Base-by-base conservation (phyloP, 2,113 vertebrate genomes). In the Campylomormyrus numenius region DNA sequence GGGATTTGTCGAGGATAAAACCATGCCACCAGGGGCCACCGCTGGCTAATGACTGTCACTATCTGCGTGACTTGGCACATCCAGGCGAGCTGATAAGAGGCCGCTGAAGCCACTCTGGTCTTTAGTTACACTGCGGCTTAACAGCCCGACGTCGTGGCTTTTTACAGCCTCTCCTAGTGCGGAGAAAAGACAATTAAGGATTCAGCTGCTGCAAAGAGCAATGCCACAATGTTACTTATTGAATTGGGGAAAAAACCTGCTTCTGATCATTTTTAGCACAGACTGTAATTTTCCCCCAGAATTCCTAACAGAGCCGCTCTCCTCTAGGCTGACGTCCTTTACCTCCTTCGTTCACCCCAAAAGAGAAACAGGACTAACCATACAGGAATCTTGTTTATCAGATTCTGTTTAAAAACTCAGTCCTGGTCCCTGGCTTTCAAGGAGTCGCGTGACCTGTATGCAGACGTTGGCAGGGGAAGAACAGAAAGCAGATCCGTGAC, bases 21-120 rank as follows among this genome's bases (percentile, higher is more conserved):
- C 85, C 24, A 5, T 53, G 45, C 89, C 91, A 92, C 92, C 89
- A 92, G 90, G 15, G 93, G 91, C 92, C 56, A 87, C 52, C 46
- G 87, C 93, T 89, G 89, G 93, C 94, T 92, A 87, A 91, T 92
- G 89, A 90, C 90, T 87, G 48, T 45, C 92, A 92, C 94, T 77
- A 19, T 77, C 70, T 77, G 70, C 4, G 35, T 39, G 94, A 94
- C 94, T 80, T 42, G 13, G 74, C 35, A 42, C 94, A 94, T 94
- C 92, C 89, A 45, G 9, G n/a, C 24, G 89, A 10, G 46, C 70
- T 27, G 87, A 88, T 91, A 88, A 91, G 91, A 90, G 90, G 90
- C 48, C 35, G 3, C 45, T 24, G 15, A 88, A 48, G 90, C 80
- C 90, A 7, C 6, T 88, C 90, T 90, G 46, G n/a, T 77, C 85